phyloP scores from a whole-genome alignment of 2,888 invertebrate genomes.

The Ramazzottius varieornatus region DNA sequence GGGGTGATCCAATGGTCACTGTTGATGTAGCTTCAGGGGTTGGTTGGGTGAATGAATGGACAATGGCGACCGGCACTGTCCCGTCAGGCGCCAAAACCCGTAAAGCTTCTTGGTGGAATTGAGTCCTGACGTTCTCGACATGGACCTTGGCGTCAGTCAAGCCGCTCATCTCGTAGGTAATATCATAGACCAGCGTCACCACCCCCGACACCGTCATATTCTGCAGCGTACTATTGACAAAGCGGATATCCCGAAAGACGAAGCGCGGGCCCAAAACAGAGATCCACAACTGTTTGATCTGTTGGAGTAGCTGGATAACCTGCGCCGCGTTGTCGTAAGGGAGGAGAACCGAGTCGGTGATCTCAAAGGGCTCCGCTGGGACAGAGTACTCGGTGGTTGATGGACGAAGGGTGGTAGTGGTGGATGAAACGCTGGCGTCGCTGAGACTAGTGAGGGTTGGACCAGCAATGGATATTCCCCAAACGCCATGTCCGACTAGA shows the following conservation, averaged over 20 bases:
- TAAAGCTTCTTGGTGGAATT: not conserved
- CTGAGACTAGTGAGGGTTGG: not conserved
- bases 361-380: not conserved
- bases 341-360: not conserved
- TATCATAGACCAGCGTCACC: not conserved
- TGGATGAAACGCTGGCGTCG: not conserved
- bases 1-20: too few relatives aligned
- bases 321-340: not conserved
- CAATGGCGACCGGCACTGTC: not conserved
- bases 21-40: too few relatives aligned
- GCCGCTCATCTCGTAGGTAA: not conserved
- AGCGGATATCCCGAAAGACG: not conserved
- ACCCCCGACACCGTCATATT: not conserved
- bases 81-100: not conserved
- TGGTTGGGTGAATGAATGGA: too few relatives aligned
- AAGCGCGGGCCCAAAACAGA: not conserved
- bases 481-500: not conserved
- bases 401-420: not conserved
- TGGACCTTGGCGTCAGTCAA: not conserved
- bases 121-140: not conserved
- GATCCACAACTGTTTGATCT: not conserved
- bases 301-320: not conserved
- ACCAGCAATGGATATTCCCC: not conserved
- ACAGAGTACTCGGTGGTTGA: not conserved
- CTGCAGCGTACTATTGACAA: not conserved